Evolutionary conservation across 2,113 vertebrate genomes (phyloP), one percentile per base, ranked within the genome.

Genomic region (Catharus minimus): DNA sequence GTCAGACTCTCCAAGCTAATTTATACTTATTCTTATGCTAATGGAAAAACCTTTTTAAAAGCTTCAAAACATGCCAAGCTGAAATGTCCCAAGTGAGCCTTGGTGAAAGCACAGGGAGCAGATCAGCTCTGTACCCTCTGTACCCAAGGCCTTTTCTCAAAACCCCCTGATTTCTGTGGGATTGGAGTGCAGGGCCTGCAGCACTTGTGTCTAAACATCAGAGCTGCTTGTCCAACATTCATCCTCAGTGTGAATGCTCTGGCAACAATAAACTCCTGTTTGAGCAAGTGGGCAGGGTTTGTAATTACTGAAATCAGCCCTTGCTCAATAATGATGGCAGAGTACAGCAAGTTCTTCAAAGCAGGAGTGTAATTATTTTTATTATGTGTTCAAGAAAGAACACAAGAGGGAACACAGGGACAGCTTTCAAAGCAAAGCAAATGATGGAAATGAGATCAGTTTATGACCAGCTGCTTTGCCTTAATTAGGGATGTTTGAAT

Each of bases 381-480:
- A 94, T 90, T 74, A 67, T 81, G 86, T 91, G 86, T 95, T 88
- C 57, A 95, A 81, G 76, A 93, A 83, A 90, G 92, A 93, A 71
- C 88, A 90, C 33, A 11, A 81, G 73, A 77, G 79, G 88, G 55
- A 93, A 85, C 71, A 52, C 85, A 39, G 86, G 76, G 46, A 83
- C 64, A 67, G 88, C 88, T 83, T 89, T 84, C 87, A 88, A 67
- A 91, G 86, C 86, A 67, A 24, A 86, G 88, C 67, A 75, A 94
- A 57, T 15, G 86, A 68, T 28, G 80, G 94, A 90, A 91, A 88
- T 77, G 77, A 94, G 86, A 53, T 88, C 83, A 50, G 67, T 92
- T 94, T 94, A 43, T 89, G 90, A 74, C 75, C 92, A 92, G 85
- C 91, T 94, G 87, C 91, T 88, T 87, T 82, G 84, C 91, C 44